Conservation (phyloP, 2,888 invertebrate species). For the Lithophane semibrunnea region DNA sequence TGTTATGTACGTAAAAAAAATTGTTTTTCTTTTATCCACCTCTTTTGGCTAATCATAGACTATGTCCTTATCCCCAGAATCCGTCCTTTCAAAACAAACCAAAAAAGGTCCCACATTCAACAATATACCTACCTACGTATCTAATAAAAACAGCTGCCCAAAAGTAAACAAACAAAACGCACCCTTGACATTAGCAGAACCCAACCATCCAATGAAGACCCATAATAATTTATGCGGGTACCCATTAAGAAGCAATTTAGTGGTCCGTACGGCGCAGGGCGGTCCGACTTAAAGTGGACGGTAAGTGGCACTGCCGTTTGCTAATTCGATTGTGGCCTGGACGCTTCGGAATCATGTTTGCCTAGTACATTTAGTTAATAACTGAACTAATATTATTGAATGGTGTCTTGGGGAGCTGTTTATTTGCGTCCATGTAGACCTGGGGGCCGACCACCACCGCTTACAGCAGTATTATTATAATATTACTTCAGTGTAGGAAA, state of each 20-base stretch:
- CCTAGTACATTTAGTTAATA: slow-evolving; percentile 57
- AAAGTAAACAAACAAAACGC: slow-evolving; percentile 49
- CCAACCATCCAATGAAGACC: slow-evolving; percentile 56
- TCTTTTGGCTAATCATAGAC: slow-evolving; percentile 1
- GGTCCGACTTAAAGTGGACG: slow-evolving; percentile 70
- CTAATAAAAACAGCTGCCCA: slow-evolving; percentile 23
- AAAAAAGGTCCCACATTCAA: slow-evolving; percentile 9
- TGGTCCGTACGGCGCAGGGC: slow-evolving; percentile 43
- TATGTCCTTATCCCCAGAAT: slow-evolving; percentile 6
- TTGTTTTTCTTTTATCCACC: no score
- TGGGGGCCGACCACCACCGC: no score
- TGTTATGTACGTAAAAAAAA: no score
- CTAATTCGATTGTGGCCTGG: slow-evolving; percentile 70
- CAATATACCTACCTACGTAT: background rate
- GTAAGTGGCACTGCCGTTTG: slow-evolving; percentile 70
- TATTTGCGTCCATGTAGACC: background rate
- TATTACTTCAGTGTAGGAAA: no score
- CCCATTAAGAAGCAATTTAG: slow-evolving; percentile 66
- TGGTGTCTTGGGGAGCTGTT: background rate
- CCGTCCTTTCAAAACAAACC: slow-evolving; percentile 8
- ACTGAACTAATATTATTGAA: slow-evolving; percentile 44
- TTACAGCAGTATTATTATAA: no score
- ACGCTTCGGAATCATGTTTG: slow-evolving; percentile 62
- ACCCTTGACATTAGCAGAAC: slow-evolving; percentile 63
- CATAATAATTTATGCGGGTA: slow-evolving; percentile 57